phyloP scores from a whole-genome alignment of 2,888 invertebrate species.

The Eupsilia transversa region DNA sequence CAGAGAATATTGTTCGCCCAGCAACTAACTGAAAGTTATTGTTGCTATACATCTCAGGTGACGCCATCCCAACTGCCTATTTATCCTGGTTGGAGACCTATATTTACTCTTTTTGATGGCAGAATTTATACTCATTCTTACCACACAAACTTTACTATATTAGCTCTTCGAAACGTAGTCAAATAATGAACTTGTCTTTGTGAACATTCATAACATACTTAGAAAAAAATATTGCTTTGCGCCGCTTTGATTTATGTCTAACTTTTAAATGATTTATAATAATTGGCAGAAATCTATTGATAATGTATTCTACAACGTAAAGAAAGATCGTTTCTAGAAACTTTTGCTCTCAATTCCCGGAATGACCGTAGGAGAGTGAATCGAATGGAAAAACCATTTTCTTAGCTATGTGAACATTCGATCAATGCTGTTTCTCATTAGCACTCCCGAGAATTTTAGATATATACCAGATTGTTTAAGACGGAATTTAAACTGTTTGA shows the following conservation, averaged over 20 bases:
- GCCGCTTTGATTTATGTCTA: neutral
- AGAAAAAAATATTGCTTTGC: neutral
- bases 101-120: constrained; percentile 52
- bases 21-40: constrained; percentile 67
- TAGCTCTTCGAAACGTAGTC: neutral
- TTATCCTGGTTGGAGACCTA: constrained; percentile 45
- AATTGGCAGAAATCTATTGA: neutral
- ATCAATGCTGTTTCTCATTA: constrained; percentile 12
- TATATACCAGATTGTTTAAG: neutral
- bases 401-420: constrained; percentile 13
- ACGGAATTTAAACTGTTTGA: constrained; percentile 17
- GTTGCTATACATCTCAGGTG: constrained; percentile 60
- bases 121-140: constrained; percentile 11
- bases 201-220: neutral
- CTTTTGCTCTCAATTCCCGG: constrained; percentile 12
- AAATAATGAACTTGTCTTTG: neutral
- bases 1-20: constrained; percentile 28
- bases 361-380: constrained; percentile 15
- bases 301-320: neutral
- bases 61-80: constrained; percentile 62
- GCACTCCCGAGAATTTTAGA: constrained; percentile 10
- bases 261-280: neutral
- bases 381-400: constrained; percentile 37
- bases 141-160: neutral
- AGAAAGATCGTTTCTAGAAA: constrained; percentile 9